Evolutionary conservation across 2,888 invertebrate species (phyloP).

Genomic region (Leptodirus hochenwartii): DNA sequence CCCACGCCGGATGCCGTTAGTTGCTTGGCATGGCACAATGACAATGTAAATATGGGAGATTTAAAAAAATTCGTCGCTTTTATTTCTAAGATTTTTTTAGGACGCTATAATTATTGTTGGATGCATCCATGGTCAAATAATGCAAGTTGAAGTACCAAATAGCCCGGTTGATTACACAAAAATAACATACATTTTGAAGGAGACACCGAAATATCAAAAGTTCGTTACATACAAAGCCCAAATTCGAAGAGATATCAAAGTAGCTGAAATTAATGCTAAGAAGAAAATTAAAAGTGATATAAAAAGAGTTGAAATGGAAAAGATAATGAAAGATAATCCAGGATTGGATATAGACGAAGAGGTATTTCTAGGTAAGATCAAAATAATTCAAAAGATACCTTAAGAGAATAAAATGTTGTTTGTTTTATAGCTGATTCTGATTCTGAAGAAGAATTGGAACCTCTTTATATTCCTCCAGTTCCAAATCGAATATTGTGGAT

Average conservation of each 20-base stretch:
- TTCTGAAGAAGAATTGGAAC: slow-evolving; percentile 32
- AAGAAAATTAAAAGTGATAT: slow-evolving; percentile 32
- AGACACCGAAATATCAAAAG: slow-evolving; percentile 24
- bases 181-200: slow-evolving; percentile 27
- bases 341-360: slow-evolving; percentile 41
- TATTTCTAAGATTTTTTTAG: slow-evolving; percentile 17
- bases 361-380: slow-evolving; percentile 40
- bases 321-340: slow-evolving; percentile 34
- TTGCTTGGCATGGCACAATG: slow-evolving; percentile 49
- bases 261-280: slow-evolving; percentile 32
- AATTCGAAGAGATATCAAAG: slow-evolving; percentile 37
- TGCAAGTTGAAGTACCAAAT: slow-evolving; percentile 31
- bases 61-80: slow-evolving; percentile 2
- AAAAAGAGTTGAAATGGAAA: slow-evolving; percentile 38
- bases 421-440: slow-evolving; percentile 32
- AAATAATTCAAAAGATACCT: slow-evolving; percentile 9
- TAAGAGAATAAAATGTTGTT: neutral
- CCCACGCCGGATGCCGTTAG: slow-evolving; percentile 41
- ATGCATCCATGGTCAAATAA: slow-evolving; percentile 34
- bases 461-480: slow-evolving; percentile 33
- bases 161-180: slow-evolving; percentile 27
- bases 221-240: slow-evolving; percentile 41
- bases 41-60: slow-evolving; percentile 28
- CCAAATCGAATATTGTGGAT: slow-evolving; percentile 40
- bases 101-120: slow-evolving; percentile 31